Evolutionary conservation across 1,140 invertebrate species (phyloP), one percentile per base, ranked within the genome.

Genomic region (Caenorhabditis remanei): DNA sequence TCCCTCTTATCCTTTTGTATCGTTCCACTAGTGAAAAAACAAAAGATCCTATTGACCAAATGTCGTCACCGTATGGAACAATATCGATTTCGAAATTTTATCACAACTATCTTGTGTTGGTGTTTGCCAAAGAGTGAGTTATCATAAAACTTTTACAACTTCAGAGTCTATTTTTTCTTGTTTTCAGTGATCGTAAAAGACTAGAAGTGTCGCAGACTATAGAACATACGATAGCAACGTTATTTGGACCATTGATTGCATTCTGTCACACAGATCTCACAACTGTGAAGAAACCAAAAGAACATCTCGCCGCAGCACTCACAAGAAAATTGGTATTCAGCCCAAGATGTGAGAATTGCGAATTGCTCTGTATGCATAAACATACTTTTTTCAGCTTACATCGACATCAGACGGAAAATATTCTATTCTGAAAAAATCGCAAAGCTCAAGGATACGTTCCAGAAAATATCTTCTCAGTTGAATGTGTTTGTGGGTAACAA

Each of bases 111-210:
- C 67, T 75, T 7, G 67, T 75, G 19, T 75, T 75, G 43, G 67
- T 75, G 67, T 75, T 75, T 75, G 67, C 67, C 67, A 43, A 75
- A 19, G 67, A 75, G 67, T 75, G 67, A 75, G 67, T 75, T 75
- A 46, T 48, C 41, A 19, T 46, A 75, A 75, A 75, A 16, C 6
- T 0, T 75, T 75, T 75, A 6, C 67, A 19, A 2, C 8, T 58
- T 46, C 3, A 46, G 19, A 75, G 5, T 14, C n/a, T 14, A 71
- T 46, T 46, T 46, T 48, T 32, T 32, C 2, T 2, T 2, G 32
- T 6, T 65, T 65, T 41, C 63, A 75, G 67, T 32, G 43, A 75
- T 75, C 43, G 43, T n/a, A 75, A 75, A 46, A 41, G 67, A 21
- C 3, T 75, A 19, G 67, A 75, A 46, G 43, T 48, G 5, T 75